phyloP scores from a whole-genome alignment of 2,888 invertebrate species.

The Ochropleura plecta region DNA sequence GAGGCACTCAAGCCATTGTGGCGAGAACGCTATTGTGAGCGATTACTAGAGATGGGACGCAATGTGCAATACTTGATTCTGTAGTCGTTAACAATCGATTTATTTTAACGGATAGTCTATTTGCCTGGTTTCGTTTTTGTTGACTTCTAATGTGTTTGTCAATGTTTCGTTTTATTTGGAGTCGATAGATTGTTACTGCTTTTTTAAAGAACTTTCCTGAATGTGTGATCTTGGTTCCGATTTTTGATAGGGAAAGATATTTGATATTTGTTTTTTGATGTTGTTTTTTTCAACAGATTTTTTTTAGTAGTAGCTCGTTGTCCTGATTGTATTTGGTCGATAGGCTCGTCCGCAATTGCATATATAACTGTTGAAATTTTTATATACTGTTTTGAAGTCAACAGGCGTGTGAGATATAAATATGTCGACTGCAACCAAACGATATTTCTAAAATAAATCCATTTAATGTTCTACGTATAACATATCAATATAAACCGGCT shows the following conservation, averaged over 20 bases:
- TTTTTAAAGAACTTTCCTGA: background rate
- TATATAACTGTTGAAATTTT: too few species aligned
- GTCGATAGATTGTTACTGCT: background rate
- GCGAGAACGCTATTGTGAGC: slow-evolving; percentile 62
- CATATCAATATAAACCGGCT: slow-evolving; percentile 21
- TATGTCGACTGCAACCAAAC: background rate
- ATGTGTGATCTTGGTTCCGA: too few species aligned
- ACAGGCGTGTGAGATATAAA: background rate
- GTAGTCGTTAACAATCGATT: slow-evolving; percentile 53
- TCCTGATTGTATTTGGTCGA: too few species aligned
- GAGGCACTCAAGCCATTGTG: slow-evolving; percentile 64
- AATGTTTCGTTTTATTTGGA: slow-evolving; percentile 2
- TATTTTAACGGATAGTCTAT: slow-evolving; percentile 37
- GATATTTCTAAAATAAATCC: background rate
- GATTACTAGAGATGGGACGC: slow-evolving; percentile 63
- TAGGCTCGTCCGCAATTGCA: too few species aligned
- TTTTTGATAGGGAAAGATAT: background rate
- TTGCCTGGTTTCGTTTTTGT: slow-evolving; percentile 19
- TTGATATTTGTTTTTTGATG: too few species aligned
- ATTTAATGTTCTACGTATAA: slow-evolving; percentile 17
- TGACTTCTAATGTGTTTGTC: background rate
- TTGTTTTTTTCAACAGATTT: too few species aligned
- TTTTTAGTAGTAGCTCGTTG: too few species aligned
- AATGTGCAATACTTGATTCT: slow-evolving; percentile 53
- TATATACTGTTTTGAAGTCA: background rate